phyloP scores from a whole-genome alignment of 30 jellyfish, hydroid and myxozoan species.

The Aurelia aurita complex sp. Pacific region DNA sequence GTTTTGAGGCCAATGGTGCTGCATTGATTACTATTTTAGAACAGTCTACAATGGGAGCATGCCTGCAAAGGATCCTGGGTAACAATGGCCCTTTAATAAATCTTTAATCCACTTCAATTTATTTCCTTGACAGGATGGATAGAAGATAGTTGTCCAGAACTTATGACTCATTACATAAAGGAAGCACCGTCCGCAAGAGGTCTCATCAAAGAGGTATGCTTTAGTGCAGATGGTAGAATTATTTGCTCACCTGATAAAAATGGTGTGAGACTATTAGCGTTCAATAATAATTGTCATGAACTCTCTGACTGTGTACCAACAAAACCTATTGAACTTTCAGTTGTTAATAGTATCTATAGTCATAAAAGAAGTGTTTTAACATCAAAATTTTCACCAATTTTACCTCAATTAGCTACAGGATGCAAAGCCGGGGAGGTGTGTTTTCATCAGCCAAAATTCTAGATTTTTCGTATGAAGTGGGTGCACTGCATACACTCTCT shows the following conservation, averaged over 20 bases:
- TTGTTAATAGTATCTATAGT: constrained; percentile 50
- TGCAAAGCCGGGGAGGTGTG: constrained; percentile 90
- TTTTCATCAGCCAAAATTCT: constrained; percentile 80
- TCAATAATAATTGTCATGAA: constrained; percentile 57
- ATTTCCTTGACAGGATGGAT: no score
- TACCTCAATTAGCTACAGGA: constrained; percentile 83
- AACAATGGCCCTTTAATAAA: no score
- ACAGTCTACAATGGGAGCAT: no score
- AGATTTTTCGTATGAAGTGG: not conserved
- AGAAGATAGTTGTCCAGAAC: no score
- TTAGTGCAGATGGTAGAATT: constrained; percentile 82
- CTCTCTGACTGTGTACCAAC: constrained; percentile 48
- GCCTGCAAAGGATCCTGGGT: no score
- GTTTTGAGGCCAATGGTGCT: no score
- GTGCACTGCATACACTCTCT: not conserved
- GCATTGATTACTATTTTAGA: no score
- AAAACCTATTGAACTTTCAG: constrained; percentile 42
- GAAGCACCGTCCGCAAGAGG: constrained; percentile 86
- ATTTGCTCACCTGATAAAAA: constrained; percentile 92
- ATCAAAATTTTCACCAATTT: constrained; percentile 70
- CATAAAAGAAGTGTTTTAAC: constrained; percentile 87
- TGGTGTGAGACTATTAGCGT: constrained; percentile 84
- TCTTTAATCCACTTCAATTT: no score
- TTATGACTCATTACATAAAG: constrained; percentile 60
- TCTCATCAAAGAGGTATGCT: constrained; percentile 89